Percentiles rank a stretch among this genome's conserved stretches.
These are phyloP conservation scores for Gallinago paraguaiae DNA, from an alignment of 2,113 vertebrate species.

Conservation along the genomic window DNA sequence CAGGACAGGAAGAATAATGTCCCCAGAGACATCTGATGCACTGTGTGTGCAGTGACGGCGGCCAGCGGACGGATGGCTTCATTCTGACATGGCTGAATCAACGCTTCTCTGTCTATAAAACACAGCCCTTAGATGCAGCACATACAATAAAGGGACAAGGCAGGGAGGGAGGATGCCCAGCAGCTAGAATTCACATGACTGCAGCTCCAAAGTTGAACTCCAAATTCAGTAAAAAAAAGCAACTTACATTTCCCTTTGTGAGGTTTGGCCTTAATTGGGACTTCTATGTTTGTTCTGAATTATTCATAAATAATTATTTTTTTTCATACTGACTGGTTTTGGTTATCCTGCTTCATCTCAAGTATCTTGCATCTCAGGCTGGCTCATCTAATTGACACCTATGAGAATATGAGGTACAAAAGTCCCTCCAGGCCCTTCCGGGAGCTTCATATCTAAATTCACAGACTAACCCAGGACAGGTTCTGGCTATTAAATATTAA, in stretches of 20 bases:
- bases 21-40: not conserved
- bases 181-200: not conserved
- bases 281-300: not conserved
- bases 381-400: not conserved
- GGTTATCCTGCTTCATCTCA: not conserved
- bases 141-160: not conserved
- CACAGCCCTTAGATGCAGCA: not conserved
- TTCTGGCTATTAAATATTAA: not conserved
- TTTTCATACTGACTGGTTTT: not conserved
- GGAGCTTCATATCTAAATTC: not conserved
- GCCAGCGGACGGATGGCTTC: fast-evolving
- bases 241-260: not conserved
- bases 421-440: not conserved
- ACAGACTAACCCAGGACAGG: not conserved
- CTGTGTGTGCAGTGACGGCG: not conserved
- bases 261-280: not conserved
- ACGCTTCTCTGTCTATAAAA: not conserved
- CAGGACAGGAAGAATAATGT: not conserved
- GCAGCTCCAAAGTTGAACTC: not conserved
- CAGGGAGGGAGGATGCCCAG: not conserved
- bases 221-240: not conserved
- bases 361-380: not conserved
- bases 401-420: not conserved
- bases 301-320: not conserved
- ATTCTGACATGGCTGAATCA: not conserved